A percentile compares a stretch with the other conserved stretches of the same genome.
phyloP scores from a whole-genome alignment of 2,113 vertebrate genomes.

The Leuciscus idus region DNA sequence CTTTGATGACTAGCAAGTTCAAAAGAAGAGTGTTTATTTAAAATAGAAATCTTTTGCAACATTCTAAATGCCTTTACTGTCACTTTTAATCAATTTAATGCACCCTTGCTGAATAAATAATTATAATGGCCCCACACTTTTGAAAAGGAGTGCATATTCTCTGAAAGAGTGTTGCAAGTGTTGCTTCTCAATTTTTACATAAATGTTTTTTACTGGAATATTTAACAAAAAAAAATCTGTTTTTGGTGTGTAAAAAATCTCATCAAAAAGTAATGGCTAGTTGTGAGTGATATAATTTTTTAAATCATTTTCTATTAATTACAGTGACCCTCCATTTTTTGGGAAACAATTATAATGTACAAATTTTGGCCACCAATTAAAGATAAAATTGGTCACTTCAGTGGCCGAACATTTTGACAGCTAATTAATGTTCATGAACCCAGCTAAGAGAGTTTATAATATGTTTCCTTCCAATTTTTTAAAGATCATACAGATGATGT shows the following conservation, averaged over 20 bases:
- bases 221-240: too few relatives aligned
- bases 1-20: not conserved
- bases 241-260: too few relatives aligned
- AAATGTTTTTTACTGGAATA: too few relatives aligned
- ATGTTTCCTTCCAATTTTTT: not conserved
- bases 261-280: not conserved
- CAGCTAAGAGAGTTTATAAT: not conserved
- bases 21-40: not conserved
- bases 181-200: too few relatives aligned
- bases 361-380: not conserved
- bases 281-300: not conserved
- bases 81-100: not conserved
- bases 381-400: not conserved
- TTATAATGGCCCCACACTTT: too few relatives aligned
- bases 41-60: not conserved
- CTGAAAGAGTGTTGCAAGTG: too few relatives aligned
- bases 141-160: too few relatives aligned
- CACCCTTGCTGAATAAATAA: not conserved
- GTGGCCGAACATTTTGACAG: not conserved
- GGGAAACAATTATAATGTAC: not conserved
- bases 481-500: not conserved
- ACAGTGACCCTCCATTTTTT: not conserved
- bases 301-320: not conserved
- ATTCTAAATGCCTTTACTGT: not conserved
- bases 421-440: not conserved